Evolutionary conservation across 2,797 vertebrate genomes (phyloP).

Genomic region (Helostoma temminkii): DNA sequence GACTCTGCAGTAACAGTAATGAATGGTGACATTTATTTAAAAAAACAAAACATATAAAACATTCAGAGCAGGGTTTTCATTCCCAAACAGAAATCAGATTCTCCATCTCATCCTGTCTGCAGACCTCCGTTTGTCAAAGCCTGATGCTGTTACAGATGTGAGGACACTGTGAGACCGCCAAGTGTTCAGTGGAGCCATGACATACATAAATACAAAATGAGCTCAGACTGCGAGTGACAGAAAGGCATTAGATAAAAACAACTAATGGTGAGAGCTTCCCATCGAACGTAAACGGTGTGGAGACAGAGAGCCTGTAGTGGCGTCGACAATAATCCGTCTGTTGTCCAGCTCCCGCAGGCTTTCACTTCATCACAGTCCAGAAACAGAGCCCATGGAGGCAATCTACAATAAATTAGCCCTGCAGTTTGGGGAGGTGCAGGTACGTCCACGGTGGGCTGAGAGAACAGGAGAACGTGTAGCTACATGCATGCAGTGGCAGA

Average conservation of each 20-base stretch:
- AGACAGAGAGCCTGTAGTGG: constrained; percentile 28
- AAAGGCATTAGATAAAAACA: constrained; percentile 35
- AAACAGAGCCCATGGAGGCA: constrained; percentile 31
- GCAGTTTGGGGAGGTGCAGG: constrained; percentile 42
- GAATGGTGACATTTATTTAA: constrained; percentile 60
- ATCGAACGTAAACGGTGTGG: constrained; percentile 28
- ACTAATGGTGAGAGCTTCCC: constrained; percentile 5
- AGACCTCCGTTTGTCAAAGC: constrained; percentile 15
- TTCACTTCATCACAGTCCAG: constrained; percentile 34
- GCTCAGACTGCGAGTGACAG: constrained; percentile 18
- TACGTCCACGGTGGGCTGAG: constrained; percentile 54
- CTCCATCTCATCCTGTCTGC: constrained; percentile 25
- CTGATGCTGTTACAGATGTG: constrained; percentile 30
- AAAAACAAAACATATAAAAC: constrained; percentile 56
- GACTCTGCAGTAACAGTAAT: constrained; percentile 38
- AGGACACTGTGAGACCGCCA: constrained; percentile 29
- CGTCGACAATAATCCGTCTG: constrained; percentile 40
- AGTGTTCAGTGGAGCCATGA: constrained; percentile 58
- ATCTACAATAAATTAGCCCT: constrained; percentile 35
- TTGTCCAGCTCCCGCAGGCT: constrained; percentile 35
- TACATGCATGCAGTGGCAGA: constrained; percentile 69
- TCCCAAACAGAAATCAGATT: constrained; percentile 24
- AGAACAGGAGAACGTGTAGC: constrained; percentile 46
- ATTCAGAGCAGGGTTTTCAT: constrained; percentile 28
- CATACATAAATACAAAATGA: constrained; percentile 19